Evolutionary conservation across 2,113 vertebrate species (phyloP), one percentile per base, ranked within the genome.

Genomic region (Benitochromis conjunctus): DNA sequence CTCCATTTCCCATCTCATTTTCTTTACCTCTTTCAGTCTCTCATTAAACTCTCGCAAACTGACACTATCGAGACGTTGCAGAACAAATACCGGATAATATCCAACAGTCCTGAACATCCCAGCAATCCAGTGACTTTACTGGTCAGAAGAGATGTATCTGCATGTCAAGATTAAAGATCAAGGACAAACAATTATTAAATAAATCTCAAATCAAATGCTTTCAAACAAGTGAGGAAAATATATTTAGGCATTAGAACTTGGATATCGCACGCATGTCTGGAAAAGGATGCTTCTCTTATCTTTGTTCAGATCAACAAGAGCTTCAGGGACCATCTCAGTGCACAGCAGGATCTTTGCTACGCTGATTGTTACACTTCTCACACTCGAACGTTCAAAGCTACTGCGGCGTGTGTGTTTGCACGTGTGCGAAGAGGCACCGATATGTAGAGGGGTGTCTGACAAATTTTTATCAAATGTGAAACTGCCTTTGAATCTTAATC

Each of bases 241-340:
- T n/a, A 5, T 38, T 26, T 26, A n/a, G 12, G 38, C 78, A 34
- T 18, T 21, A 5, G 10, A 81, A 12, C 19, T 62, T 4, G 1
- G 26, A 51, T 90, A 92, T 87, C 81, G 4, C 1, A 24, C 9
- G 8, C 46, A 88, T 81, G 64, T 81, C 19, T 9, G 51, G 6
- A 81, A 55, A 85, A 56, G 24, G 16, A 24, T 6, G 51, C 46
- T 56, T 10, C 3, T 83, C 41, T 56, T 90, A 94, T 94, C 93
- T 90, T 24, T 80, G 84, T 41, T 90, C 58, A 46, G 21, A 92
- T 84, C 90, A 58, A 58, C 58, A 55, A 8, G 78, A 46, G 83
- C 91, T 76, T 21, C 3, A 0, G 85, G 93, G 88, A 5, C n/a
- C 5, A 36, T 82, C 60, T 74, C 19, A 1, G 3, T 1, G 8